A percentile compares a stretch with the other conserved stretches of the same genome.
Evolutionary conservation across 2,888 invertebrate species (phyloP).

Genomic region (Thumatha senex): DNA sequence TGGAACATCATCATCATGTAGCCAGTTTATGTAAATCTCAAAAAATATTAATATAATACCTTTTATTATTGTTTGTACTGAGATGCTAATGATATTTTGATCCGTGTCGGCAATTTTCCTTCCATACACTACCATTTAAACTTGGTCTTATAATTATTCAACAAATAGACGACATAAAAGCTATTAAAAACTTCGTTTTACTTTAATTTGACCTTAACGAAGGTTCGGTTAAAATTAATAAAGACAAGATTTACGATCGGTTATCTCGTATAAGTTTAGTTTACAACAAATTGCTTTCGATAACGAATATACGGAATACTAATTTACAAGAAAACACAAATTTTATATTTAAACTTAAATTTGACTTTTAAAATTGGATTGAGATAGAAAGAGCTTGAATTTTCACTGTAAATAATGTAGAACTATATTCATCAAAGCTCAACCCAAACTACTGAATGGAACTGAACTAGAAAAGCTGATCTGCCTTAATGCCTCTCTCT

Average conservation of each 20-base stretch:
- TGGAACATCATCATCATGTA: no score
- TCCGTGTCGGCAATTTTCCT: not conserved
- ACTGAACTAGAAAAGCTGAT: no score
- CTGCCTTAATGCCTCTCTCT: no score
- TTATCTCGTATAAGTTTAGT: slow-evolving; percentile 36
- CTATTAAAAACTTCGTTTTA: slow-evolving; percentile 30
- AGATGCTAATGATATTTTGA: no score
- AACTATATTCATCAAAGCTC: no score
- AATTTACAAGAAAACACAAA: slow-evolving; percentile 22
- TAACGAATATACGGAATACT: slow-evolving; percentile 20
- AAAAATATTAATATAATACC: not conserved
- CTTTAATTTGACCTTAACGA: slow-evolving; percentile 33
- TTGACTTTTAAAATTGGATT: not conserved
- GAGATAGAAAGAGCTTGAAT: not conserved
- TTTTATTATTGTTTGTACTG: no score
- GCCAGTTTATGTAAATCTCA: no score
- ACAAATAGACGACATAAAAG: slow-evolving; percentile 26
- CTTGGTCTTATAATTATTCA: slow-evolving; percentile 13
- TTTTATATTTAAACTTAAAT: slow-evolving; percentile 13
- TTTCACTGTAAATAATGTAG: no score
- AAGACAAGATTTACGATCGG: slow-evolving; percentile 51
- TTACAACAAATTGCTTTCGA: slow-evolving; percentile 38
- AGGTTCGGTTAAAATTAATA: slow-evolving; percentile 46
- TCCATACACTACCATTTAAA: not conserved
- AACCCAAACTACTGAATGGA: no score